A percentile compares a stretch with the other conserved stretches of the same genome.
Conservation (phyloP, 2,797 vertebrate genomes). For the Squalus acanthias region DNA sequence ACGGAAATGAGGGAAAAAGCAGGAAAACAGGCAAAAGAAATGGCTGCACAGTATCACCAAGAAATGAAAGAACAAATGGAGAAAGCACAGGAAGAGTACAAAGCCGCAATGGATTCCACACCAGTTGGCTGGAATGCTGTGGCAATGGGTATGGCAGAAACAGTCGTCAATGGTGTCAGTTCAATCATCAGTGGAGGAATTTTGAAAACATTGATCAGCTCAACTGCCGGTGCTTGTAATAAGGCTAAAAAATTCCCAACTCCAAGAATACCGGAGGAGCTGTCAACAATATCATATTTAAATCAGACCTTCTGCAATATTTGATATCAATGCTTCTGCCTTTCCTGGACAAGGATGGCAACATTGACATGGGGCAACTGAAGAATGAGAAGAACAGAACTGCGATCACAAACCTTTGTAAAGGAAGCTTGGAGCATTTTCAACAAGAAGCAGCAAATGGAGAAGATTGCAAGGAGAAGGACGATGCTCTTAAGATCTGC, state of each 20-base stretch:
- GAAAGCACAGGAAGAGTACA: neutral
- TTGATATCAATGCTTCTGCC: neutral
- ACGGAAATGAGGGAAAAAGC: slow-evolving; percentile 35
- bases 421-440: neutral
- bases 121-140: slow-evolving; percentile 6
- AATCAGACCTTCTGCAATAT: neutral
- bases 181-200: neutral
- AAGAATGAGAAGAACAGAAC: too few relatives aligned
- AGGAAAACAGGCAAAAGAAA: slow-evolving; percentile 21
- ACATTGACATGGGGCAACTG: neutral
- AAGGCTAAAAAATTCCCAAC: too few relatives aligned
- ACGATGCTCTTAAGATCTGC: neutral
- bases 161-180: neutral
- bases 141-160: neutral
- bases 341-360: neutral
- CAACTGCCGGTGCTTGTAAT: neutral
- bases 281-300: neutral
- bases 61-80: neutral
- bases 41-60: neutral
- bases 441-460: neutral
- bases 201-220: too few relatives aligned
- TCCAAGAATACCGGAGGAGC: too few relatives aligned
- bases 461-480: neutral
- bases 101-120: neutral
- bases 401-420: neutral